Evolutionary conservation across 2,113 vertebrate species (phyloP).

Genomic region (Mohoua ochrocephala): DNA sequence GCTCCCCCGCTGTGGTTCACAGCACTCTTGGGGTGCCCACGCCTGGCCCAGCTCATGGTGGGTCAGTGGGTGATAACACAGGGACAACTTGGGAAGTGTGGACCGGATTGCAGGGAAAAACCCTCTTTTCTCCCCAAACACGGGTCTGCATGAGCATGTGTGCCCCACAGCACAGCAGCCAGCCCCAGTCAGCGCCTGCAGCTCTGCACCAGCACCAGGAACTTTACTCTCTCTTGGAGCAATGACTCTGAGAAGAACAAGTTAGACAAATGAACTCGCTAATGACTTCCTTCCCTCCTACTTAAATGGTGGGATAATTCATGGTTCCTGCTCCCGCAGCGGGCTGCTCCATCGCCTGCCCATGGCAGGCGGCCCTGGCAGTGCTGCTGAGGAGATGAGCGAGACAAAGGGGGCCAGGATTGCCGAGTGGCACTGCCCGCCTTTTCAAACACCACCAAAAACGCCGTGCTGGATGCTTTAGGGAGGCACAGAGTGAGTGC

Average conservation of each 20-base stretch:
- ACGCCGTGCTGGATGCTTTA: background rate
- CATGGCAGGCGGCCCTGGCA: background rate
- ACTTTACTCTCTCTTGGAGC: background rate
- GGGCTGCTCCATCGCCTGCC: slow-evolving; percentile 16
- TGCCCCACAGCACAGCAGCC: background rate
- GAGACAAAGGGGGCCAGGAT: background rate
- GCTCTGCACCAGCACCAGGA: background rate
- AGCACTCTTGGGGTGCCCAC: background rate
- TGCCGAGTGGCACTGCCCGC: background rate
- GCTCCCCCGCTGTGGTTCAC: fast-evolving
- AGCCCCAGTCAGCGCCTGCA: background rate
- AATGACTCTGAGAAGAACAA: slow-evolving; percentile 37
- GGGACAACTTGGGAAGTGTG: background rate
- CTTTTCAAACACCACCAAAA: background rate
- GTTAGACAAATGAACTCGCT: slow-evolving; percentile 48
- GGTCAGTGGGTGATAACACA: background rate
- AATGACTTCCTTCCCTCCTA: slow-evolving; percentile 66
- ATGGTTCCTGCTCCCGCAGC: slow-evolving; percentile 25
- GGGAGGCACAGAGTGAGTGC: background rate
- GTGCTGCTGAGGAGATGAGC: background rate
- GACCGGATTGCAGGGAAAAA: fast-evolving
- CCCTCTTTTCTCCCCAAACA: background rate
- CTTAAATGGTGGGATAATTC: slow-evolving; percentile 50
- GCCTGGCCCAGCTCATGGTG: background rate
- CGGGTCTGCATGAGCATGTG: fast-evolving